Percentiles rank a stretch among this genome's conserved stretches.
phyloP scores from a whole-genome alignment of 1,140 invertebrate genomes.

The Melanaphis sacchari region DNA sequence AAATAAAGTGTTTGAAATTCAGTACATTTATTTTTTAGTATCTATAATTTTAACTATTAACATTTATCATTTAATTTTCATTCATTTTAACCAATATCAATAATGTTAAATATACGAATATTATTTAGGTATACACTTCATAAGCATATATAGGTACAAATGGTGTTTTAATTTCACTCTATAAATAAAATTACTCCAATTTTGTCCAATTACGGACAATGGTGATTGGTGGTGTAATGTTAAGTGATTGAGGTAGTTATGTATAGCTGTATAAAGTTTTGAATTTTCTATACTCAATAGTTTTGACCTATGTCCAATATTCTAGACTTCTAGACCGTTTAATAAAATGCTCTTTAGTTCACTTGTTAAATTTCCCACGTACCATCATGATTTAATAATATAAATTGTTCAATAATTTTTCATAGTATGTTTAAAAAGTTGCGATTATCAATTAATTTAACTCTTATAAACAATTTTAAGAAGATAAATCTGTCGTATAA shows the following conservation, averaged over 20 bases:
- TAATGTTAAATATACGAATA: too few relatives aligned
- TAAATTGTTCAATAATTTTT: neutral
- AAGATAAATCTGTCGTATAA: neutral
- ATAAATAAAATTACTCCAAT: too few relatives aligned
- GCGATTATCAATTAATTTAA: neutral
- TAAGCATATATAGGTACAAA: neutral
- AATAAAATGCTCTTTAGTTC: neutral
- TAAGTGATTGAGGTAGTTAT: neutral
- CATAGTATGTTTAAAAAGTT: neutral
- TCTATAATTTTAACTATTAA: too few relatives aligned
- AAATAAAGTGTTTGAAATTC: too few relatives aligned
- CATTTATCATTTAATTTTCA: too few relatives aligned
- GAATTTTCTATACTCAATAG: neutral
- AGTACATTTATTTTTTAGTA: too few relatives aligned
- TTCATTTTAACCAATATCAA: too few relatives aligned
- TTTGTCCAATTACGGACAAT: neutral
- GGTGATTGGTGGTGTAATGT: neutral
- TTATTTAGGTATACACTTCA: neutral
- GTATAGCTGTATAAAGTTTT: neutral
- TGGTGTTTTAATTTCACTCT: neutral
- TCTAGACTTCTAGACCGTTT: neutral
- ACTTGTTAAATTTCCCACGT: neutral
- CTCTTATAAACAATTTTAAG: neutral
- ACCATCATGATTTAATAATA: neutral
- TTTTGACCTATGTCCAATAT: neutral